Conservation (phyloP, 2,888 invertebrate genomes). For the Mactromeris polynyma region DNA sequence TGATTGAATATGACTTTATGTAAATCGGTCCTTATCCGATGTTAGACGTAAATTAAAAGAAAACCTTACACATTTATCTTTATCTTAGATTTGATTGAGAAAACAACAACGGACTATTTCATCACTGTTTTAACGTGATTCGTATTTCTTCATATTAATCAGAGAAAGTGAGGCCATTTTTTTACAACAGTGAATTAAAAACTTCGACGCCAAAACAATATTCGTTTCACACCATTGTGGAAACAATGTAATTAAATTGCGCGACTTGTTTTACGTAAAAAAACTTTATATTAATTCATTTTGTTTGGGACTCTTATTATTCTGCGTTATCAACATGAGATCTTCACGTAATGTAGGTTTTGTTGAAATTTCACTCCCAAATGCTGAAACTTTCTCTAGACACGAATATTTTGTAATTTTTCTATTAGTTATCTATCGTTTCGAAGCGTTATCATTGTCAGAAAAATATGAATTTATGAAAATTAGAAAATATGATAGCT, state of each 20-base stretch:
- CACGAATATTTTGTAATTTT: not conserved
- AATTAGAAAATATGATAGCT: not conserved
- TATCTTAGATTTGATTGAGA: too few species aligned
- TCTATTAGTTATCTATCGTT: not conserved
- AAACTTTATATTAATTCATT: not conserved
- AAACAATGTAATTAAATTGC: constrained; percentile 7
- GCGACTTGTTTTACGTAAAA: constrained; percentile 1
- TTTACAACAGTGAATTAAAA: not conserved
- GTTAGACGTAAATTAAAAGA: too few species aligned
- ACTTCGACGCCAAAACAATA: not conserved
- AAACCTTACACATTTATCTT: too few species aligned
- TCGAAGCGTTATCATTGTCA: constrained; percentile 3
- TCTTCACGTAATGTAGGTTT: not conserved
- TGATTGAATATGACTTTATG: too few species aligned
- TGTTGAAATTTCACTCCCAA: not conserved
- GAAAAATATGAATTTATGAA: constrained; percentile 21
- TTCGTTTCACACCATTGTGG: not conserved
- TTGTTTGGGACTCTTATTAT: not conserved
- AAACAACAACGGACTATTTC: too few species aligned
- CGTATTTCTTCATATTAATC: not conserved
- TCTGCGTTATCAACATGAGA: not conserved
- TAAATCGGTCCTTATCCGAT: too few species aligned
- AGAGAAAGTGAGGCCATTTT: not conserved
- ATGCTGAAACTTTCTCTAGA: not conserved
- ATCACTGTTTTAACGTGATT: too few species aligned